Evolutionary conservation across 2,797 vertebrate genomes (phyloP).

Genomic region (Prionace glauca): DNA sequence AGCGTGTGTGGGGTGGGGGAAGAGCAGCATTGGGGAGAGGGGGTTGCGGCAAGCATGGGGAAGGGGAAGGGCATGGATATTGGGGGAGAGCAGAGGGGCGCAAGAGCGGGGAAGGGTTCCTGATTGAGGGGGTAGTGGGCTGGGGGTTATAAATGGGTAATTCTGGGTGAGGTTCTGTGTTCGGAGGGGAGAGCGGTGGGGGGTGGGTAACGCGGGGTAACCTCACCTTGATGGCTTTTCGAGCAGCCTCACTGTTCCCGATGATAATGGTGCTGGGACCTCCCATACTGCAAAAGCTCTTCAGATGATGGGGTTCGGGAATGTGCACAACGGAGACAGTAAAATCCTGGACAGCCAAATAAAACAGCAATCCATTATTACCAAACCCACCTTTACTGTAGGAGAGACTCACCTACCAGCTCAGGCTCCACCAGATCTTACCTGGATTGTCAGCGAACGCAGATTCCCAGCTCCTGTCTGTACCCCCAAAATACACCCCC

Average conservation of each 20-base stretch:
- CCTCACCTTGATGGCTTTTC: conserved; percentile 72
- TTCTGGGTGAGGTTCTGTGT: background rate
- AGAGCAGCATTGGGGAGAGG: too few relatives aligned
- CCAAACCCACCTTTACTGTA: too few relatives aligned
- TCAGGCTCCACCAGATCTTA: background rate
- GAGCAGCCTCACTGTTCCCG: conserved; percentile 70
- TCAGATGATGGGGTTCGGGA: conserved; percentile 68
- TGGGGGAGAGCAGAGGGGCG: too few relatives aligned
- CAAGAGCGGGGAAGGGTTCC: too few relatives aligned
- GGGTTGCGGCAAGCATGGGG: too few relatives aligned
- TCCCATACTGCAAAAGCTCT: conserved; percentile 83
- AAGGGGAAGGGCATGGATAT: too few relatives aligned
- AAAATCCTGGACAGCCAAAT: conserved; percentile 64
- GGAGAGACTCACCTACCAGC: background rate
- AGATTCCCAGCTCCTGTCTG: background rate
- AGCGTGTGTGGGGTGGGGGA: too few relatives aligned
- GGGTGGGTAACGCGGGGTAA: background rate
- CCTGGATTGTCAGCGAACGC: background rate
- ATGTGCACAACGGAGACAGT: conserved; percentile 80
- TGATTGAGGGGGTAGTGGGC: too few relatives aligned
- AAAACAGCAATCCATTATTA: background rate
- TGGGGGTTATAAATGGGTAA: background rate
- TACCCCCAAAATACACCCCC: background rate
- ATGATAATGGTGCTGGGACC: conserved; percentile 78
- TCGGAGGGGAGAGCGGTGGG: background rate